These are phyloP conservation scores for Thelaira solivaga DNA, from an alignment of 2,888 invertebrate genomes.

Conservation along the genomic window DNA sequence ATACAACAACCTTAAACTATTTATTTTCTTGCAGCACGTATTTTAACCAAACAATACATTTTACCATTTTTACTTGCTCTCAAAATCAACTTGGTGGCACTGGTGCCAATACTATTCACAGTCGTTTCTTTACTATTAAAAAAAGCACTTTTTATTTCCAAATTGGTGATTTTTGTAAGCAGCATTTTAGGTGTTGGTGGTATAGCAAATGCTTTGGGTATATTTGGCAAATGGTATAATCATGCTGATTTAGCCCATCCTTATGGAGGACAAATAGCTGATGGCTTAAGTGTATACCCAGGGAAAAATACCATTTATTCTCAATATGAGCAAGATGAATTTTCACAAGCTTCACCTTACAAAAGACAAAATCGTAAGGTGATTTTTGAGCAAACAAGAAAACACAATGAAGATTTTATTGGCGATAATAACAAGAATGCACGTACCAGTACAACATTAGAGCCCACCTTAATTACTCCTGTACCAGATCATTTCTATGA, in stretches of 20 bases:
- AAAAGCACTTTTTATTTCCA: conserved; percentile 86
- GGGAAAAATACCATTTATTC: conserved; percentile 69
- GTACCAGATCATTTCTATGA: conserved; percentile 74
- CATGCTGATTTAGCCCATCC: too few species aligned
- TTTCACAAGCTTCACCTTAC: conserved; percentile 70
- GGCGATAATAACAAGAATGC: not conserved
- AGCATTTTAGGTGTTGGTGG: conserved; percentile 82
- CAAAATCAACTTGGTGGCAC: conserved; percentile 86
- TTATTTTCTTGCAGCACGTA: conserved; percentile 81
- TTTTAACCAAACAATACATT: conserved; percentile 84
- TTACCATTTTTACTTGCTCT: conserved; percentile 87
- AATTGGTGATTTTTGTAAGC: conserved; percentile 84
- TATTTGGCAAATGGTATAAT: conserved; percentile 66
- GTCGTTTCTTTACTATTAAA: conserved; percentile 84
- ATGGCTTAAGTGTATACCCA: conserved; percentile 67
- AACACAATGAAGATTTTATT: conserved; percentile 34
- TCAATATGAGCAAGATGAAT: conserved; percentile 67
- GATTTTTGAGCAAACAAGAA: conserved; percentile 71
- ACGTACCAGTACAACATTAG: conserved; percentile 7
- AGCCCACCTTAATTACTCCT: conserved; percentile 49
- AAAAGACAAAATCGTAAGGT: conserved; percentile 72
- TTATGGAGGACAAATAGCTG: conserved; percentile 55
- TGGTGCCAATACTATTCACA: conserved; percentile 86
- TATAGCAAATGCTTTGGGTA: conserved; percentile 69
- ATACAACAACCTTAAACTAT: conserved; percentile 1